Base-by-base conservation (phyloP, 2,113 vertebrate genomes). In the Vimba vimba region DNA sequence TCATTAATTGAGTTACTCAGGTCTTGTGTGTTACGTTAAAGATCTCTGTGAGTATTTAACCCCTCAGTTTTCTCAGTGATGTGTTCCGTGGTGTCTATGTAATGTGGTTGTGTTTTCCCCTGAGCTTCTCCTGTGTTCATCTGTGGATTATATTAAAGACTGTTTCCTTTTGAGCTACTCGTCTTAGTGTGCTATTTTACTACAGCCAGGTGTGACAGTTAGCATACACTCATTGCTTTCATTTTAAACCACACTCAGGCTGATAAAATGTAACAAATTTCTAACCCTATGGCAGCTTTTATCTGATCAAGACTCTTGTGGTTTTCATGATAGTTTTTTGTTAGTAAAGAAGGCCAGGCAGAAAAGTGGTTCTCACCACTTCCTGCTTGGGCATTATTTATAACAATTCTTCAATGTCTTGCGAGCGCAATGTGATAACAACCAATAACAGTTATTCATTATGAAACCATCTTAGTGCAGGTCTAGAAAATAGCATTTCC, bases 321-420 rank as follows among this genome's bases (percentile, higher is more conserved):
- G 66, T 79, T 57, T 39, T 50, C 12, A 21, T 62, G 19, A 25
- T 47, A 76, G 50, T 17, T 71, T 45, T 27, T 62, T 47, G 5
- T 36, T 17, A 30, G 62, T 45, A 57, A 36, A 55, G n/a, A 7
- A 30, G 64, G 27, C 27, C 7, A 15, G 43, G 3, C 25, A 82
- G 2, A 12, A 68, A 52, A 4, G 68, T 39, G 52, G 50, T 59
- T 81, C 78, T 36, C 25, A 60, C 78, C 82, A 66, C 68, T 50
- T 87, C 83, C 79, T 83, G 52, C 47, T 71, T 39, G 33, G 52
- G 13, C 25, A 77, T 12, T n/a, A 82, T 27, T 47, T 79, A 27
- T 30, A 39, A 77, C 11, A 10, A 45, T 25, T 75, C 36, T 25
- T 64, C 33, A 75, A 11, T 39, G 73, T 55, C 13, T 19, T 64